Base-by-base conservation (phyloP, 1,140 invertebrate genomes). In the Pseudoatta argentina region DNA sequence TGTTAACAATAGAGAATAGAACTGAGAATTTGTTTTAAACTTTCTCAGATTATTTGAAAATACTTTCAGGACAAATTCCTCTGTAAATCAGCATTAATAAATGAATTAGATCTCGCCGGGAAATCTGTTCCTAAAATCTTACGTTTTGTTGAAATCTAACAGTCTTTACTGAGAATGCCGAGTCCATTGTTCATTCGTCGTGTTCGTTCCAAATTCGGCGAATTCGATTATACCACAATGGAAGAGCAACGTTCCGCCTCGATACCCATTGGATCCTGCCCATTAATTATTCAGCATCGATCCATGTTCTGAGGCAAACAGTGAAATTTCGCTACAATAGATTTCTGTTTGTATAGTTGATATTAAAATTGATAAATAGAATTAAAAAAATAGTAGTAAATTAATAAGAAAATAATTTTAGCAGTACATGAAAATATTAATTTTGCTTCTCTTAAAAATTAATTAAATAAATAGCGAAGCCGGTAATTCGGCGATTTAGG, bases 201-300 rank as follows among this genome's bases (percentile, higher is more conserved):
- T 34, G 55, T 63, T 51, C 27, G 39, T 48, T 27, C 12, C 24
- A 3, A 82, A 63, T 83, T 73, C 5, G 39, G n/a, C 44, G 55
- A 61, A 75, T 39, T 61, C 55, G 79, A 30, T 21, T 61, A 48
- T 64, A 71, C 12, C 24, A 39, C 69, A 75, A 75, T 83, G 67
- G 59, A 6, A 75, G 79, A 87, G n/a, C 51, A 87, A 85, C 69
- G 51, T 75, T 83, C 21, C 21, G 75, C 91, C 78, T 66, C 44
- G 48, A 88, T 34, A 85, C 67, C 91, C 88, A 90, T 92, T 92
- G 88, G 71, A 90, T 89, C 79, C 21, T 63, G 64, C 27, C 59
- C 10, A 61, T 53, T 78, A 51, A 63, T 27, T 73, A 24, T 55
- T 63, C 55, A 24, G 55, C 2, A 73, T 85, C 18, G 86, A 34